Conservation (phyloP, 2,797 vertebrate genomes). For the Myoxocephalus aenaeus region DNA sequence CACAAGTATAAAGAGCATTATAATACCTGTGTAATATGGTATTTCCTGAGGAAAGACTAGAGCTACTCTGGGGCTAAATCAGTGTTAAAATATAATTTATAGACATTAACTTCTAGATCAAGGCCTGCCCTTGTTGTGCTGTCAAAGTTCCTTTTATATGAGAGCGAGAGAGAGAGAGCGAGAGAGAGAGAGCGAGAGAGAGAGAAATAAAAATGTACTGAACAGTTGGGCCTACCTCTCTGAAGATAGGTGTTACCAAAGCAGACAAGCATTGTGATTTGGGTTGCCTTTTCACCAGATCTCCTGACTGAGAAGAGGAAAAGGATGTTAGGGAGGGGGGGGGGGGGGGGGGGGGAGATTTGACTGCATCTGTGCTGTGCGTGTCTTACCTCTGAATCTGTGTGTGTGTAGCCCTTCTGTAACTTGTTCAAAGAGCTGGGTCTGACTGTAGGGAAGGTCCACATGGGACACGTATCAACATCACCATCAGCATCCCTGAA, state of each 20-base stretch:
- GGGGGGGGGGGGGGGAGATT: neutral
- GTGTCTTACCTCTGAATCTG: slow-evolving; percentile 84
- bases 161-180: no score
- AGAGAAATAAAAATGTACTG: no score
- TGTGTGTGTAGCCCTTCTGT: slow-evolving; percentile 89
- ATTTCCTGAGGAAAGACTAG: neutral
- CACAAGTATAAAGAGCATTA: neutral
- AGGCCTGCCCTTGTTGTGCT: neutral
- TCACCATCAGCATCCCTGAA: slow-evolving; percentile 91
- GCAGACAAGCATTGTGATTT: slow-evolving; percentile 94
- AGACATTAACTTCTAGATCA: slow-evolving; percentile 8
- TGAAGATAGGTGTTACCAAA: slow-evolving; percentile 94
- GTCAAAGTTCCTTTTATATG: no score
- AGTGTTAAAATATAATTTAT: neutral
- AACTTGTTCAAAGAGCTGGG: slow-evolving; percentile 91
- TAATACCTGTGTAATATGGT: neutral
- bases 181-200: no score
- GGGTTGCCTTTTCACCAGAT: slow-evolving; percentile 91
- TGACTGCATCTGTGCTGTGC: neutral
- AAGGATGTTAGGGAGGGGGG: neutral
- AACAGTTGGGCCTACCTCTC: slow-evolving; percentile 87
- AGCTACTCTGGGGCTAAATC: neutral
- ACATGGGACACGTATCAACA: slow-evolving; percentile 90
- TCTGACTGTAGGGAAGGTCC: slow-evolving; percentile 96
- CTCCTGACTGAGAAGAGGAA: slow-evolving; percentile 83